A percentile compares a stretch with the other conserved stretches of the same genome.
Conservation (phyloP, 2,113 vertebrate species). For the Dendrocopos noguchii region DNA sequence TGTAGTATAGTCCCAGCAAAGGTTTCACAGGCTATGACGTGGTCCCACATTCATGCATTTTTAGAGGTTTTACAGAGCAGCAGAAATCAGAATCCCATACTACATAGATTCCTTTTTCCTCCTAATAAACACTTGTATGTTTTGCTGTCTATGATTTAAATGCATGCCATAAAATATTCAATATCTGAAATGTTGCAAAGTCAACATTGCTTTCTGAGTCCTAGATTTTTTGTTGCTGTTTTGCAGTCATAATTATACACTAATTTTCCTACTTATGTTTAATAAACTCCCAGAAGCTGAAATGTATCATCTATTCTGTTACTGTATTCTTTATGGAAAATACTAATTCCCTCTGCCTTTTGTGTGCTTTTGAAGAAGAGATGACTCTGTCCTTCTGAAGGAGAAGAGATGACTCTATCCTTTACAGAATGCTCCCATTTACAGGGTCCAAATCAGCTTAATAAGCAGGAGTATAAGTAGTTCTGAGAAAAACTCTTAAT, state of each 20-base stretch:
- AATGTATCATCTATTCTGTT: conserved; percentile 26
- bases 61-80: not conserved
- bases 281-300: conserved; percentile 34
- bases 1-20: not conserved
- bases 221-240: conserved; percentile 13
- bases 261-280: conserved; percentile 25
- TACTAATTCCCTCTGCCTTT: not conserved
- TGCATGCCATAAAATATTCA: conserved; percentile 37
- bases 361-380: not conserved
- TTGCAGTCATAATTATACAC: conserved; percentile 3
- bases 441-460: not conserved
- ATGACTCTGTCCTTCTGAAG: not conserved
- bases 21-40: not conserved
- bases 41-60: not conserved
- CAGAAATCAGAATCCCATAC: not conserved
- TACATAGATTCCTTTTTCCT: not conserved
- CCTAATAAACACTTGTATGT: not conserved
- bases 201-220: conserved; percentile 15
- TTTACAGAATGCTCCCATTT: not conserved
- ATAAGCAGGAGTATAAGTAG: not conserved
- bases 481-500: not conserved
- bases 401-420: not conserved
- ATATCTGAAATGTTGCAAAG: conserved; percentile 1
- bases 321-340: not conserved
- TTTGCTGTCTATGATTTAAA: conserved; percentile 28